Evolutionary conservation across 2,888 invertebrate species (phyloP), one percentile per base, ranked within the genome.

Genomic region (Dermolepida albohirtum): DNA sequence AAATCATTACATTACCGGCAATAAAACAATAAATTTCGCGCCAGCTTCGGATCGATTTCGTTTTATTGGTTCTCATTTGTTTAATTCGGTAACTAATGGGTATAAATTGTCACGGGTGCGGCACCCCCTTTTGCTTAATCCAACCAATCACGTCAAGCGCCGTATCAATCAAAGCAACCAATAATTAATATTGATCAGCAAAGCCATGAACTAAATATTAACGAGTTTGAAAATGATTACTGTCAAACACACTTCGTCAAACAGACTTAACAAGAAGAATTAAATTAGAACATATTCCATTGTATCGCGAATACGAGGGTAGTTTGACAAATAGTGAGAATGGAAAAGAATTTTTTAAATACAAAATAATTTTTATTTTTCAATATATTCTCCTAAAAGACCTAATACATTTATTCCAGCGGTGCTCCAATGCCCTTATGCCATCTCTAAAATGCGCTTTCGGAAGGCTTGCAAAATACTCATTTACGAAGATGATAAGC

Each of bases 151-250:
- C 70, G 73, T 72, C 74, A 67, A 69, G 70, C 69, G 71, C 67
- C 68, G 71, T 73, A 74, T 74, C 74, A 74, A 73, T 74, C 74
- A 79, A 78, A 78, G 76, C 75, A 77, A 73, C 77, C 77, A 77
- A 78, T 78, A 79, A 79, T 79, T 79, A 79, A 78, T 79, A 79
- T 78, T 78, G 79, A 79, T 79, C 77, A 76, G 72, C 71, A 44
- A 71, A 72, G 76, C 73, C 74, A 72, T 73, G 75, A 74, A 77
- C 78, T 78, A 78, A 76, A 77, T 78, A 79, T 78, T 78, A 77
- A 77, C 78, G 77, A 47, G 29, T 59, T 59, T 74, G 10, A 5
- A 16, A 47, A 59, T 29, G 29, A 44, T 59, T 57, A 11, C 43
- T 12, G 29, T 34, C 34, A 34, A 34, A 34, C 34, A 34, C 34